Conservation (phyloP, 2,113 vertebrate genomes). For the Elephas maximus region DNA sequence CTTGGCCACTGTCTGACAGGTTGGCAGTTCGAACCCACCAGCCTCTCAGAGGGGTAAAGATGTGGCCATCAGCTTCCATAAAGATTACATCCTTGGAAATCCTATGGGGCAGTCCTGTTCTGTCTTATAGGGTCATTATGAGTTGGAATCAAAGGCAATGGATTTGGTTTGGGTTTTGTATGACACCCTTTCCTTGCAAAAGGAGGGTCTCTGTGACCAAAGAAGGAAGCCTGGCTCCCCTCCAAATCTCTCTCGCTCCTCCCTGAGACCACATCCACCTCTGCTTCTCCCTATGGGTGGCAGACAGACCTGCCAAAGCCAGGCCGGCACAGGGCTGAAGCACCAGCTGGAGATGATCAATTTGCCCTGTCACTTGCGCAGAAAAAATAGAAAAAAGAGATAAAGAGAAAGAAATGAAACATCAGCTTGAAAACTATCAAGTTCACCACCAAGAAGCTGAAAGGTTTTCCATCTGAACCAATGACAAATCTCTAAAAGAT, state of each 20-base stretch:
- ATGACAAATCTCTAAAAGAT: slow-evolving; percentile 78
- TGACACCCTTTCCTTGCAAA: not conserved
- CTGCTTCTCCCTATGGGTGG: not conserved
- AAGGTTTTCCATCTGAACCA: slow-evolving; percentile 81
- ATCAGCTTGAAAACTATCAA: slow-evolving; percentile 72
- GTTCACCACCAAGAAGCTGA: slow-evolving; percentile 74
- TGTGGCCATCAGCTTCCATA: not conserved
- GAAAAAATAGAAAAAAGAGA: slow-evolving; percentile 65
- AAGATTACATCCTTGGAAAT: not conserved
- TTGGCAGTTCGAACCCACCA: no score
- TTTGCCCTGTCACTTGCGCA: slow-evolving; percentile 76
- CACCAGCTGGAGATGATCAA: not conserved
- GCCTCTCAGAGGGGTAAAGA: not conserved
- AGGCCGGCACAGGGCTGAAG: not conserved
- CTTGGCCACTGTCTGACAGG: not conserved
- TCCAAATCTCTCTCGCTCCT: not conserved
- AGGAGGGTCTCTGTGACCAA: not conserved
- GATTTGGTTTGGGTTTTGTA: not conserved
- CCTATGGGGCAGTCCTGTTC: not conserved
- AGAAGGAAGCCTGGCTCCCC: not conserved
- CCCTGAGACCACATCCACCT: not conserved
- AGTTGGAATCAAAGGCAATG: not conserved
- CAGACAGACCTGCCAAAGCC: not conserved
- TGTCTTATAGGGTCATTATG: no score
- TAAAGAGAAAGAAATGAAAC: slow-evolving; percentile 1